phyloP scores from a whole-genome alignment of 2,797 vertebrate genomes.

The Enteromius viviparus region DNA sequence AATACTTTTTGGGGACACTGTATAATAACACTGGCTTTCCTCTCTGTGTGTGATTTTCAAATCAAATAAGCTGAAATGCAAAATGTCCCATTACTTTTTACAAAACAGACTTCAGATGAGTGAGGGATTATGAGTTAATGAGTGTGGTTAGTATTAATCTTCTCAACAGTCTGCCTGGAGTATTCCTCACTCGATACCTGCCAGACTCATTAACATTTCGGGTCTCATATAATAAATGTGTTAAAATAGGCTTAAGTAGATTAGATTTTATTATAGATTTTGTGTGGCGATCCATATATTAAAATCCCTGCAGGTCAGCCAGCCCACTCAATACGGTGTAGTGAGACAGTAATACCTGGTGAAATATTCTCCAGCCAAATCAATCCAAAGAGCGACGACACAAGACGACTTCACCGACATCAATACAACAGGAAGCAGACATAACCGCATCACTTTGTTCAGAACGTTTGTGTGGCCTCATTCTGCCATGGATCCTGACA shows the following conservation, averaged over 20 bases:
- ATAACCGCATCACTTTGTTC: constrained; percentile 20
- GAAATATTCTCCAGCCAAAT: constrained; percentile 35
- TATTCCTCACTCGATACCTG: constrained; percentile 29
- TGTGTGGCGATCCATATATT: neutral
- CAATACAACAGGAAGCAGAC: constrained; percentile 34
- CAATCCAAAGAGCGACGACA: constrained; percentile 19
- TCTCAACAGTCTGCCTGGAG: constrained; percentile 29
- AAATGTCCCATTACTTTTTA: constrained; percentile 19
- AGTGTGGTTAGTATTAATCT: constrained; percentile 45
- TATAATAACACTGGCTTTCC: neutral
- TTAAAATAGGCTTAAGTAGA: constrained; percentile 34
- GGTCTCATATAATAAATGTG: constrained; percentile 32
- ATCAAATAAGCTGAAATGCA: constrained; percentile 3
- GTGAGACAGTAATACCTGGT: neutral
- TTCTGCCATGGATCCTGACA: constrained; percentile 60
- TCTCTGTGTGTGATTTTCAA: neutral
- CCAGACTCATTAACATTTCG: constrained; percentile 38
- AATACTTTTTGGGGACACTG: neutral
- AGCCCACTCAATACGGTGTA: neutral
- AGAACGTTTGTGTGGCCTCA: constrained; percentile 53
- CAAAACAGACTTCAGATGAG: constrained; percentile 23
- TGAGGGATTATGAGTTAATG: constrained; percentile 45
- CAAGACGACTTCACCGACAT: constrained; percentile 22
- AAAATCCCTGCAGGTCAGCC: neutral
- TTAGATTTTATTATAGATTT: constrained; percentile 37